Percentiles rank a stretch among this genome's conserved stretches.
phyloP scores from a whole-genome alignment of 1,140 invertebrate species.

The Rhynchophorus ferrugineus region DNA sequence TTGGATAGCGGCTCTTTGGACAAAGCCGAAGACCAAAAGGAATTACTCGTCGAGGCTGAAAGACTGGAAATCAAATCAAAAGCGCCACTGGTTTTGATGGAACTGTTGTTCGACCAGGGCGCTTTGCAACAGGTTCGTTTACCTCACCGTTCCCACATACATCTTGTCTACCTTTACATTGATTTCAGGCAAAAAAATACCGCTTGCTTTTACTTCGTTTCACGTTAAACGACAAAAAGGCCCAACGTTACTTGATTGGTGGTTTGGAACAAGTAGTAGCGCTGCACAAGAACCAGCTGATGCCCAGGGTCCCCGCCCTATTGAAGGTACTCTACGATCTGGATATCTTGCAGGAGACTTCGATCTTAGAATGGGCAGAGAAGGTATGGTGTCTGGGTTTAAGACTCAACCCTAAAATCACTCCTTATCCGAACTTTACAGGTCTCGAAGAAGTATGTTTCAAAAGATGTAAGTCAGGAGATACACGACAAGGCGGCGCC shows the following conservation, averaged over 20 bases:
- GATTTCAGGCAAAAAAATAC: slow-evolving; percentile 44
- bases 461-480: slow-evolving; percentile 82
- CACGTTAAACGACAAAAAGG: slow-evolving; percentile 80
- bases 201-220: slow-evolving; percentile 73
- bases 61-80: slow-evolving; percentile 93
- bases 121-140: slow-evolving; percentile 64
- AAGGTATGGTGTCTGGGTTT: too few species aligned
- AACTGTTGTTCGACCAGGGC: slow-evolving; percentile 82
- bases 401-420: too few species aligned
- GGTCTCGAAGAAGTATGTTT: slow-evolving; percentile 85
- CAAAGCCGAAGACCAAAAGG: slow-evolving; percentile 60
- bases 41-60: slow-evolving; percentile 89
- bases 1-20: slow-evolving; percentile 57
- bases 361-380: slow-evolving; percentile 87
- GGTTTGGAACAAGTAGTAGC: slow-evolving; percentile 92
- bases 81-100: slow-evolving; percentile 85
- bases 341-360: slow-evolving; percentile 92
- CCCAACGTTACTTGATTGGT: slow-evolving; percentile 91
- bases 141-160: not conserved
- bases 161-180: not conserved
- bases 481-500: slow-evolving; percentile 88
- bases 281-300: slow-evolving; percentile 67
- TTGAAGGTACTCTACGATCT: slow-evolving; percentile 90
- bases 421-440: too few species aligned
- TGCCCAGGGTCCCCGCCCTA: slow-evolving; percentile 84